These are phyloP conservation scores for Pharmacophagus antenor DNA, from an alignment of 2,888 invertebrate genomes.

Conservation along the genomic window DNA sequence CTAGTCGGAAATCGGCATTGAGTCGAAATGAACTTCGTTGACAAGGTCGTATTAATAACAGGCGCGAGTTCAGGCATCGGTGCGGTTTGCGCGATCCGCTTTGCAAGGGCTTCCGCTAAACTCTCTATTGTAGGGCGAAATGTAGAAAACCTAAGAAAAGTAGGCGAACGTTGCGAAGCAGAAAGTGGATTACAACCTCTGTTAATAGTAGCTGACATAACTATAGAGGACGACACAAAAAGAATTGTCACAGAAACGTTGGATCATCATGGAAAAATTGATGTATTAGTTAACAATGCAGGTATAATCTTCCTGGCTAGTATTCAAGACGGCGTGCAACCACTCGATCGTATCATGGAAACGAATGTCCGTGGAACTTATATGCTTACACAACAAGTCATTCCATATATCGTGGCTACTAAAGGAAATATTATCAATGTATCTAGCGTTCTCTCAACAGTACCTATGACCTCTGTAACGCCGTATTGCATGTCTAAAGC, in stretches of 20 bases:
- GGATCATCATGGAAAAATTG: constrained; percentile 49
- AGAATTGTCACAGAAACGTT: constrained; percentile 54
- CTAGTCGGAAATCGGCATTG: constrained; percentile 38
- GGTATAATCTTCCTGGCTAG: constrained; percentile 49
- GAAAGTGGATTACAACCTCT: constrained; percentile 49
- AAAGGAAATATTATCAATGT: constrained; percentile 63
- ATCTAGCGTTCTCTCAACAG: constrained; percentile 55
- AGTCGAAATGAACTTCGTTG: constrained; percentile 58
- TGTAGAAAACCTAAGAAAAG: constrained; percentile 49
- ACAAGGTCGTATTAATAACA: constrained; percentile 65
- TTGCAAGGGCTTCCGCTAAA: constrained; percentile 55
- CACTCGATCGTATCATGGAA: constrained; percentile 53
- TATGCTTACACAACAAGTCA: constrained; percentile 49
- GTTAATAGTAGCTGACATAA: constrained; percentile 56
- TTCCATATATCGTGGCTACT: constrained; percentile 51
- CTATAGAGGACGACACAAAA: constrained; percentile 48
- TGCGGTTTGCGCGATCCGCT: constrained; percentile 54
- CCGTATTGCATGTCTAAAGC: constrained; percentile 68
- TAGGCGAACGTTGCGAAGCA: constrained; percentile 51
- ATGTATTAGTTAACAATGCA: constrained; percentile 63
- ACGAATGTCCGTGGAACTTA: constrained; percentile 63
- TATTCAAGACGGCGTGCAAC: constrained; percentile 43
- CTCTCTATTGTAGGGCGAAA: constrained; percentile 59
- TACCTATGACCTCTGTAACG: constrained; percentile 49
- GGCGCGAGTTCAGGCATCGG: constrained; percentile 70